A percentile compares a stretch with the other conserved stretches of the same genome.
Conservation (phyloP, 2,888 invertebrate species). For the Agrotis clavis region DNA sequence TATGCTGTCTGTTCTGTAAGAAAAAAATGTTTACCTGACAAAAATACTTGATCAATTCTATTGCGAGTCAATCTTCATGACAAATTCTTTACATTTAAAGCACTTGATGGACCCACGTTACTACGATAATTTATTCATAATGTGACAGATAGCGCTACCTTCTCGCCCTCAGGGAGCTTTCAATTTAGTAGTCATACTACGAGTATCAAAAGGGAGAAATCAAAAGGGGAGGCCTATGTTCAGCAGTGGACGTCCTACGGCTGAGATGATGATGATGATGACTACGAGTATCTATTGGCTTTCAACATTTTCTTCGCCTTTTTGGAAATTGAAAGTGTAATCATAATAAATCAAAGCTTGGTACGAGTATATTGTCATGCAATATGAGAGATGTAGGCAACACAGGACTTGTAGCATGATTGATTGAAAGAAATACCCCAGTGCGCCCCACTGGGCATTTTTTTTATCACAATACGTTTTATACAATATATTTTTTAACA, state of each 20-base stretch:
- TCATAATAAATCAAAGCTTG: conserved; percentile 36
- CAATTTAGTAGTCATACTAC: conserved; percentile 47
- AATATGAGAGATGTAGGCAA: conserved; percentile 8
- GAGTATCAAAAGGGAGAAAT: too few species aligned
- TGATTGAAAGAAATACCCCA: background rate
- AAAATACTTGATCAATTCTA: conserved; percentile 25
- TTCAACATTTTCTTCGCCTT: conserved; percentile 29
- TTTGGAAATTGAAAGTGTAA: conserved; percentile 30
- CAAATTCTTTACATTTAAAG: conserved; percentile 22
- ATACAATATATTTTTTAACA: too few species aligned
- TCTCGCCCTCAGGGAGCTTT: conserved; percentile 10
- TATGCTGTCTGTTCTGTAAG: too few species aligned
- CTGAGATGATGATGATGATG: too few species aligned
- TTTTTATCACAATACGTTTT: too few species aligned
- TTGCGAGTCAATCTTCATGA: conserved; percentile 29
- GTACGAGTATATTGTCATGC: conserved; percentile 15
- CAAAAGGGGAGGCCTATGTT: too few species aligned
- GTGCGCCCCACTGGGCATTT: background rate
- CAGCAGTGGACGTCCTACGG: too few species aligned
- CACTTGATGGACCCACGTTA: conserved; percentile 44
- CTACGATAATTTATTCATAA: conserved; percentile 39
- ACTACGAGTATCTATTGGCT: background rate
- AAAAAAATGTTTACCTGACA: background rate
- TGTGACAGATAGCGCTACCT: conserved; percentile 44
- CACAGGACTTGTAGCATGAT: conserved; percentile 4